Base-by-base conservation (phyloP, 1,140 invertebrate genomes). In the Heliconius hewitsoni region DNA sequence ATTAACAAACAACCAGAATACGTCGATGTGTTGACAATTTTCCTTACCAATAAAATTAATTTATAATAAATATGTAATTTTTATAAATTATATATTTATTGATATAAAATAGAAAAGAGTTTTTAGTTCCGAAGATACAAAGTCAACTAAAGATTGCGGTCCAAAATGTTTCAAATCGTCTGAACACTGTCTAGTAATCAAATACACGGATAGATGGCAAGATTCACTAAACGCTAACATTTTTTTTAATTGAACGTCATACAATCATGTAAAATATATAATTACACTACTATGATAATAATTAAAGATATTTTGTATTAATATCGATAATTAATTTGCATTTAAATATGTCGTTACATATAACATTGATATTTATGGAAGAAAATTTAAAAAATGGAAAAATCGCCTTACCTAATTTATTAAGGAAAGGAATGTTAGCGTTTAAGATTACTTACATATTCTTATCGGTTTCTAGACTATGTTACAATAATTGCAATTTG, bases 171-270 rank as follows among this genome's bases (percentile, higher is more conserved):
- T 66, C 60, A 66, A 66, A 30, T 5, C 34, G 85, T 81, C 83
- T 82, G 85, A 84, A 82, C 81, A 86, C 83, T 89, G 89, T 83
- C 39, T 66, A 73, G 73, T 74, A 78, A 79, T 76, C 60, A 74
- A 76, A 79, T 71, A 82, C 75, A 77, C 79, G 37, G 75, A 77
- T 42, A 91, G 87, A 92, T 93, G 91, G 91, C 91, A 93, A 93
- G 90, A 91, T 85, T 93, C 86, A 89, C 87, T 93, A 93, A 94
- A 94, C 93, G 93, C 93, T 94, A 94, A 94, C 93, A 94, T 94
- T 90, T 85, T 71, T 77, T 37, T 52, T 52, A 70, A 75, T 76
- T 66, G 46, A 66, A 77, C 73, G 72, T 42, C 46, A 70, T 78
- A 55, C 37, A 71, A 71, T 76, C n/a, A 76, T 71, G 50, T n/a